Base-by-base conservation (phyloP, 2,113 vertebrate species). In the Proterorhinus semilunaris region DNA sequence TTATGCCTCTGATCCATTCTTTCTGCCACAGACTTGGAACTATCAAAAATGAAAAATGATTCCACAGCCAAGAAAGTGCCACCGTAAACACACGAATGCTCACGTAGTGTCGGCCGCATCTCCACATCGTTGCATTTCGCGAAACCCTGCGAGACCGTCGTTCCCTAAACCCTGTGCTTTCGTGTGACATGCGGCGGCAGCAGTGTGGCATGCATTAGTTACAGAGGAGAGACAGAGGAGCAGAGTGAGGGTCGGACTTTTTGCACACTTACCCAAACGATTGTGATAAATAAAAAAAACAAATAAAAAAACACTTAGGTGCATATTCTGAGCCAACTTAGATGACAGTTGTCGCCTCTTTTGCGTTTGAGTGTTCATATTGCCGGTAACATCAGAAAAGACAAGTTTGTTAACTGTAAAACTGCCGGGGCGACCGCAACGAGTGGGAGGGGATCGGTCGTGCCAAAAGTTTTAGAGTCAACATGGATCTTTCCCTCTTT, bases 271-370 rank as follows among this genome's bases (percentile, higher is more conserved):
- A 98, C 97, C 96, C 92, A 96, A 81, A 92, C 88, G 91, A 95
- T 90, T 88, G 89, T 91, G 66, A 87, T 88, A 58, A 42, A 47
- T 4, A 7, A 47, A 47, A 47, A 47, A 47, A 47, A 10, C n/a
- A n/a, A n/a, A n/a, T n/a, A 92, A 91, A 93, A 92, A 87, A 78
- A 92, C 91, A 83, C 65, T 93, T 93, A 94, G 96, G 94, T 96
- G 96, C 96, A 98, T 98, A 98, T 98, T 98, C 96, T 97, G 97
- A 96, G 96, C 96, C 97, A 99, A 98, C 96, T 99, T 99, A 98
- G 97, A 98, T 99, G 96, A 94, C 97, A 99, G 97, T 99, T 99
- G 97, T 92, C 93, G 96, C 95, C 94, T 94, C 87, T 86, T 78
- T 86, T 90, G 92, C 78, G 89, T 88, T 89, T 83, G 83, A 93